Evolutionary conservation across 2,797 vertebrate genomes (phyloP).

Genomic region (Oceanodroma leucorhoa): DNA sequence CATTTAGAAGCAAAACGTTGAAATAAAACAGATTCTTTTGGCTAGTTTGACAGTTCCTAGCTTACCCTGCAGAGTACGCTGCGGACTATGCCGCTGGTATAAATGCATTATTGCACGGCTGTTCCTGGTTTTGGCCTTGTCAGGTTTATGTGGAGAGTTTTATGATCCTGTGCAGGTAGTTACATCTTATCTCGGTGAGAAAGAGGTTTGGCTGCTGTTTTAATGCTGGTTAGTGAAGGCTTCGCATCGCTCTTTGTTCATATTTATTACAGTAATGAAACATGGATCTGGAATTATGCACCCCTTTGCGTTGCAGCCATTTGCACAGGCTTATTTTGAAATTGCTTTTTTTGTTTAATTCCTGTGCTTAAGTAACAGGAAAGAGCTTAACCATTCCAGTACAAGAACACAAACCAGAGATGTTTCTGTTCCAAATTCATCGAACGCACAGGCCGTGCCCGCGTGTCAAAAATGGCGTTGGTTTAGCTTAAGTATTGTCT

Average conservation of each 20-base stretch:
- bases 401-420: not conserved
- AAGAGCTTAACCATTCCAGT: not conserved
- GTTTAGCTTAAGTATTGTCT: not conserved
- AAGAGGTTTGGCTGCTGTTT: not conserved
- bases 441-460: accelerated
- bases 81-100: accelerated
- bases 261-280: not conserved
- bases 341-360: not conserved
- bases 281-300: accelerated
- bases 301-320: not conserved
- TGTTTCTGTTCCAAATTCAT: not conserved
- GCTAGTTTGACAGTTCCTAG: not conserved
- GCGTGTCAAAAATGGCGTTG: accelerated
- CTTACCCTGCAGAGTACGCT: not conserved
- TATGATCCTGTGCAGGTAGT: not conserved
- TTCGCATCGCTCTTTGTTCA: accelerated
- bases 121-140: accelerated
- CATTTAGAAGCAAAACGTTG: not conserved
- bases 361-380: not conserved
- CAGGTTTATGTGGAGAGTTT: not conserved
- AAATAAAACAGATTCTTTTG: not conserved
- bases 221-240: not conserved
- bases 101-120: accelerated
- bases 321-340: not conserved
- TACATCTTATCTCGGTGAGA: accelerated